Conservation (phyloP, 1,140 invertebrate species). For the Vollenhovia emeryi region DNA sequence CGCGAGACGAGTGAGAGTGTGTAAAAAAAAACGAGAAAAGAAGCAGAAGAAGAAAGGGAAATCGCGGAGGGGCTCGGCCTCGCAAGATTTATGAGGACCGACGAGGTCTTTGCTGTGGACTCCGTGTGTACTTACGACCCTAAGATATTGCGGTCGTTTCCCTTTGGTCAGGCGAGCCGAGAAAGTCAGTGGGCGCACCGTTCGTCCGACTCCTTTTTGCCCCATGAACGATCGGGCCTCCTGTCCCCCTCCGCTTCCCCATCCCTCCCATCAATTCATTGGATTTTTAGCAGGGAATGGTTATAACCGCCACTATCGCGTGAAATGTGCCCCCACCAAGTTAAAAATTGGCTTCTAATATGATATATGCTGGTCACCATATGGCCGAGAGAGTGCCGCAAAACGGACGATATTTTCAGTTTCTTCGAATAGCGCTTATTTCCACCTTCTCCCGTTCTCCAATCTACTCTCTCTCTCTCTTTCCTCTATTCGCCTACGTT, state of each 20-base stretch:
- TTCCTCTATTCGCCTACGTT: neutral
- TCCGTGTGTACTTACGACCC: conserved; percentile 71
- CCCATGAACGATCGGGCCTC: conserved; percentile 51
- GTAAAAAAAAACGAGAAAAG: neutral
- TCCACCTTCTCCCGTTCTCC: conserved; percentile 46
- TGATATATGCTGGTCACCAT: conserved; percentile 79
- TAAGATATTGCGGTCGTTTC: conserved; percentile 75
- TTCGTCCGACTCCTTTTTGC: conserved; percentile 63
- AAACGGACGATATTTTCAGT: conserved; percentile 75
- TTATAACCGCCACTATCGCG: conserved; percentile 71
- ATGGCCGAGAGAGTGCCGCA: conserved; percentile 75
- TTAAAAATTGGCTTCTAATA: conserved; percentile 82
- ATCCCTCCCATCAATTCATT: conserved; percentile 76
- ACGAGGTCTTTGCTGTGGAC: conserved; percentile 66
- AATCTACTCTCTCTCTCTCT: neutral
- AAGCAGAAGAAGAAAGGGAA: conserved; percentile 60
- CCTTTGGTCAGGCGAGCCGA: conserved; percentile 71
- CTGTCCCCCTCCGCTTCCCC: neutral
- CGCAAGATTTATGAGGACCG: conserved; percentile 68
- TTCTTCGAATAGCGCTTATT: conserved; percentile 67
- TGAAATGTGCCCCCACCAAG: conserved; percentile 76
- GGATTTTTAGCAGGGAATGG: conserved; percentile 76
- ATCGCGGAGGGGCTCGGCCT: conserved; percentile 51
- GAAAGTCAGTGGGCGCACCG: conserved; percentile 64
- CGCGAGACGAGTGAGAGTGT: conserved; percentile 1